Evolutionary conservation across 2,113 vertebrate species (phyloP).

Genomic region (Mirza zaza): DNA sequence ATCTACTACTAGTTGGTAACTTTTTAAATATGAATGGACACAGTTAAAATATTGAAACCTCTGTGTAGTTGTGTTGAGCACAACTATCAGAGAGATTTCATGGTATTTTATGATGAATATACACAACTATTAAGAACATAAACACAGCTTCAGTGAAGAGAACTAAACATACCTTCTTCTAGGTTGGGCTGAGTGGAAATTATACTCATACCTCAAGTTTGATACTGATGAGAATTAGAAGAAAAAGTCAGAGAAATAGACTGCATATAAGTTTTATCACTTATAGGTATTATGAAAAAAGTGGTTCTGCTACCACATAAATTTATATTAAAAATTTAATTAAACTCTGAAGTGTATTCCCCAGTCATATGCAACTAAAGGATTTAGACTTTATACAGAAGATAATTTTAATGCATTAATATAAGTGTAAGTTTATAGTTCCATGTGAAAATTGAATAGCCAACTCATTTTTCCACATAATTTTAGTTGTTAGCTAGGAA

Average conservation of each 20-base stretch:
- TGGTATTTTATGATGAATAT: background rate
- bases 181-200: background rate
- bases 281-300: background rate
- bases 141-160: background rate
- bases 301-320: background rate
- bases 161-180: background rate
- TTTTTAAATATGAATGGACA: background rate
- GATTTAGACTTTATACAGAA: background rate
- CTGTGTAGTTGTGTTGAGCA: background rate
- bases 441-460: background rate
- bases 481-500: background rate
- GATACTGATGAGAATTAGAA: background rate
- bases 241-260: background rate
- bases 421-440: background rate
- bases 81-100: background rate
- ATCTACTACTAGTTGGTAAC: background rate
- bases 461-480: background rate
- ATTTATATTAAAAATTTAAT: slow-evolving; percentile 15
- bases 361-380: background rate
- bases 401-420: background rate
- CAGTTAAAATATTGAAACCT: background rate
- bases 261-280: background rate
- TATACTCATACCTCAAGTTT: background rate
- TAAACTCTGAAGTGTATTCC: background rate
- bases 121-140: background rate